phyloP scores from a whole-genome alignment of 2,888 invertebrate genomes.

The Lumbricus terrestris region DNA sequence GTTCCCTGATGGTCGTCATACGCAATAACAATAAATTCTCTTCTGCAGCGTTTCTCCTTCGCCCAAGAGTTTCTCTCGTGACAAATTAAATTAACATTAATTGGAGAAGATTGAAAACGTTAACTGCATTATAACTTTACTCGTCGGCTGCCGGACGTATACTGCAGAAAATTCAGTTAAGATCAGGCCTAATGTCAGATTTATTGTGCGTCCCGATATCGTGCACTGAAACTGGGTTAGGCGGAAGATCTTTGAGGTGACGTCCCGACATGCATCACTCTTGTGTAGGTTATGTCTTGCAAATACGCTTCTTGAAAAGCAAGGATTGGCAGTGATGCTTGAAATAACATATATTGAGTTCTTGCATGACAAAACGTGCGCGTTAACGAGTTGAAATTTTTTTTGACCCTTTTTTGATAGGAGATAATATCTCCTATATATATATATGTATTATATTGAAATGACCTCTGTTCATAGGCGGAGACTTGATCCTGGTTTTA shows the following conservation, averaged over 20 bases:
- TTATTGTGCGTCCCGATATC: not conserved
- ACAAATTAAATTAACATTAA: not conserved
- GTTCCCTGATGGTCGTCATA: not conserved
- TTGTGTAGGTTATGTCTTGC: not conserved
- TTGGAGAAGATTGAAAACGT: not conserved
- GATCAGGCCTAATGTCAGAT: not conserved
- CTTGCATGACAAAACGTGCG: not conserved
- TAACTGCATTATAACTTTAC: not conserved
- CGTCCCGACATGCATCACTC: not conserved
- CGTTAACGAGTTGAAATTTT: too few relatives aligned
- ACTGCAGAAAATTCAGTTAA: not conserved
- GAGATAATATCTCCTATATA: too few relatives aligned
- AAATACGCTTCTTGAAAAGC: not conserved
- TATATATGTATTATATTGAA: too few relatives aligned
- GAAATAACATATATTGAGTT: too few relatives aligned
- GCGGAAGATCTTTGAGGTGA: not conserved
- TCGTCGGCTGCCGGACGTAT: not conserved
- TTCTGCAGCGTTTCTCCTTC: not conserved
- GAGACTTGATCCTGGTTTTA: too few relatives aligned
- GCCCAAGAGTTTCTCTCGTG: not conserved
- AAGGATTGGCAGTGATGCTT: not conserved
- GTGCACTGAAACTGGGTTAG: not conserved
- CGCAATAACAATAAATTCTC: not conserved
- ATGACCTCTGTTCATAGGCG: too few relatives aligned
- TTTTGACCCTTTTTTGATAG: too few relatives aligned